Evolutionary conservation across 2,888 invertebrate species (phyloP).

Genomic region (Drosophila fulvimacula): DNA sequence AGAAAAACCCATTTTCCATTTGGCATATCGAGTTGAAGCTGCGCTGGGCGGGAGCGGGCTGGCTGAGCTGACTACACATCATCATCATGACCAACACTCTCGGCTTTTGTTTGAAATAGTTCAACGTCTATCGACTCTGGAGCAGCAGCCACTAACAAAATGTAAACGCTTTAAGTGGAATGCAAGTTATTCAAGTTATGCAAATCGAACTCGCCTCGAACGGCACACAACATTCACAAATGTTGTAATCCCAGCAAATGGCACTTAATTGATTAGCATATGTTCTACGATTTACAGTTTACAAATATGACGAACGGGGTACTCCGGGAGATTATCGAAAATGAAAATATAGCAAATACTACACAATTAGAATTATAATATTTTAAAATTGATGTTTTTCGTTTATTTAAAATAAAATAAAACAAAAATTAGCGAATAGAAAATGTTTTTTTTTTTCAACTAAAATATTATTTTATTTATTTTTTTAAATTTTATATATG

Average conservation of each 20-base stretch:
- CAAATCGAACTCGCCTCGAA: constrained; percentile 38
- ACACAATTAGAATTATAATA: no score
- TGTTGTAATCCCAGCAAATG: constrained; percentile 28
- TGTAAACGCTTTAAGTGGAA: constrained; percentile 23
- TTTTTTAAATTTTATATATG: no score
- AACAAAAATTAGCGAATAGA: no score
- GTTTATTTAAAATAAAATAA: no score
- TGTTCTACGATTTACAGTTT: neutral
- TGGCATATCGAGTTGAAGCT: constrained; percentile 7
- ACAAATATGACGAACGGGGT: neutral
- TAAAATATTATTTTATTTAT: no score
- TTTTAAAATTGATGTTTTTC: no score
- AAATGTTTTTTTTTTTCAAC: no score
- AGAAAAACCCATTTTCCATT: constrained; percentile 20
- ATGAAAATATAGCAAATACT: no score
- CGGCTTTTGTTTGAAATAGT: constrained; percentile 56
- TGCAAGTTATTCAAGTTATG: constrained; percentile 51
- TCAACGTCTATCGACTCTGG: constrained; percentile 42
- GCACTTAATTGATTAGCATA: constrained; percentile 13
- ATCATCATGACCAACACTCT: constrained; percentile 4
- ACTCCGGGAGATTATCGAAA: neutral
- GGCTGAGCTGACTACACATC: constrained; percentile 1
- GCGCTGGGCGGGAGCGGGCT: neutral
- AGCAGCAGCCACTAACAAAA: constrained; percentile 26
- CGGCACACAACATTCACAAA: constrained; percentile 26